phyloP scores from a whole-genome alignment of 2,113 vertebrate genomes.

The Phasianus colchicus region DNA sequence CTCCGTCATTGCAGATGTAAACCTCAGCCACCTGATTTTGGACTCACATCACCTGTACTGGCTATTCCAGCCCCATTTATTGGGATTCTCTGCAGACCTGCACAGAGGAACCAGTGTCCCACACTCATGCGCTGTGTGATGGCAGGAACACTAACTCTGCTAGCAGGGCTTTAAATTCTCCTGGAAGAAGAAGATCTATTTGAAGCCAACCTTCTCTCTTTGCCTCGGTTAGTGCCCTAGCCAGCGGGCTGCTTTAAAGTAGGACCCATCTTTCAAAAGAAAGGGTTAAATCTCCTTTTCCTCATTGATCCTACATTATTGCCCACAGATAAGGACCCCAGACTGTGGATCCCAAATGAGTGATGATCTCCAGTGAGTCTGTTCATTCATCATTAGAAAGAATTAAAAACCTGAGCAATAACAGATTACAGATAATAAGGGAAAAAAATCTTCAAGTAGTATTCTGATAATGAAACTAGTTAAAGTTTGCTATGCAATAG shows the following conservation, averaged over 20 bases:
- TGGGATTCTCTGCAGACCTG: not conserved
- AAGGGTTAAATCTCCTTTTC: not conserved
- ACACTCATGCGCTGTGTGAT: not conserved
- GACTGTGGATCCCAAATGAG: not conserved
- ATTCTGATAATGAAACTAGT: not conserved
- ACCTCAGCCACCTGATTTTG: not conserved
- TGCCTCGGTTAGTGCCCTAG: not conserved
- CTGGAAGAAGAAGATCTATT: not conserved
- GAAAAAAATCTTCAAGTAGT: not conserved
- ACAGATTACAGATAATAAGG: not conserved
- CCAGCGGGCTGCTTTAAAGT: not conserved
- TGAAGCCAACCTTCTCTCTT: not conserved
- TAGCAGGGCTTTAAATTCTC: not conserved
- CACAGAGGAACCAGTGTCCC: not conserved
- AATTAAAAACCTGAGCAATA: not conserved
- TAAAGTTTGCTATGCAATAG: not conserved
- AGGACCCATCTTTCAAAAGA: not conserved
- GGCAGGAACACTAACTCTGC: not conserved
- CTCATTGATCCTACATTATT: not conserved
- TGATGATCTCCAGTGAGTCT: not conserved
- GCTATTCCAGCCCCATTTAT: not conserved
- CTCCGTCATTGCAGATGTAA: not conserved
- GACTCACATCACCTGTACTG: not conserved
- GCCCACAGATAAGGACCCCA: rapidly evolving
- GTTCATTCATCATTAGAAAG: not conserved